These are phyloP conservation scores for Epinephelus malabaricus DNA, from an alignment of 2,797 vertebrate species.

Conservation along the genomic window DNA sequence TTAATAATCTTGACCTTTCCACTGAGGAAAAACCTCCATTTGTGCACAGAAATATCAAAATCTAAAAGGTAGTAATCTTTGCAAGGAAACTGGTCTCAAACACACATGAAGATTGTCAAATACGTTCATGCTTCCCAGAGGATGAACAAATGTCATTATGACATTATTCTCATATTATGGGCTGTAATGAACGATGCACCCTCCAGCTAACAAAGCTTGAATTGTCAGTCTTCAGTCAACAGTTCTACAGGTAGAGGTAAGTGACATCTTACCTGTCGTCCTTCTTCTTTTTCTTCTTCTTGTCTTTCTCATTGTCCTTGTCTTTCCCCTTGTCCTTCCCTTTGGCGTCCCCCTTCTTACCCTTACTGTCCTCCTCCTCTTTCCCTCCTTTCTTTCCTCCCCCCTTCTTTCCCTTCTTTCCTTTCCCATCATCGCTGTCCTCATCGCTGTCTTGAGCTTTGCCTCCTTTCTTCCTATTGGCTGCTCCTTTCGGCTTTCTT, in stretches of 20 bases:
- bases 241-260: background rate
- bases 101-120: no score
- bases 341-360: conserved; percentile 83
- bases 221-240: no score
- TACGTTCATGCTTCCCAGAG: no score
- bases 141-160: no score
- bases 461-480: conserved; percentile 73
- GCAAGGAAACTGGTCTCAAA: no score
- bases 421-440: conserved; percentile 74
- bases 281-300: conserved; percentile 76
- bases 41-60: no score
- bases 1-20: no score
- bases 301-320: conserved; percentile 65
- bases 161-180: no score
- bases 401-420: conserved; percentile 70
- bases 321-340: conserved; percentile 77
- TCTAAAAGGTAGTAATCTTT: no score
- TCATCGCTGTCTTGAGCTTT: conserved; percentile 75
- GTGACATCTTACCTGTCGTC: conserved; percentile 62
- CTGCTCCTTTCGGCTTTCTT: conserved; percentile 68
- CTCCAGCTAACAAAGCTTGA: no score
- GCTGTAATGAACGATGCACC: no score
- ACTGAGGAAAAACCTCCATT: no score
- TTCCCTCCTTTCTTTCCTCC: conserved; percentile 72
- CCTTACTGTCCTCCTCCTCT: conserved; percentile 73